These are phyloP conservation scores for Macrosoma leucophasiata DNA, from an alignment of 2,888 invertebrate species.

Conservation along the genomic window DNA sequence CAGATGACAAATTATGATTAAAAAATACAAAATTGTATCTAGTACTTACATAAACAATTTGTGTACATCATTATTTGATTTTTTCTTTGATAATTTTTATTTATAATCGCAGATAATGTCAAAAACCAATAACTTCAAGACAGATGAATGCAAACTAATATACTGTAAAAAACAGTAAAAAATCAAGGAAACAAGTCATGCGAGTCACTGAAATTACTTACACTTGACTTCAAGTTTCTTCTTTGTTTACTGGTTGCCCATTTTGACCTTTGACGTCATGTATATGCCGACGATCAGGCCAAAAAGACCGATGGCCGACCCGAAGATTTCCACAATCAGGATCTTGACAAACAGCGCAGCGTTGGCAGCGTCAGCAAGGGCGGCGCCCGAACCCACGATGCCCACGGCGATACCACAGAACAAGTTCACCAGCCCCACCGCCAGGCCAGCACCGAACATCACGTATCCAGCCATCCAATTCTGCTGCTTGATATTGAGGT, in stretches of 20 bases:
- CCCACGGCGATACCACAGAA: slow-evolving; percentile 97
- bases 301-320: slow-evolving; percentile 98
- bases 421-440: slow-evolving; percentile 96
- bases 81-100: too few species aligned
- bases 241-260: slow-evolving; percentile 79
- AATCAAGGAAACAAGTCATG: not conserved
- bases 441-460: slow-evolving; percentile 97
- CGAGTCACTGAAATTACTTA: slow-evolving; percentile 57
- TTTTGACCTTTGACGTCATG: slow-evolving; percentile 89
- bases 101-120: too few species aligned
- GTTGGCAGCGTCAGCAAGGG: slow-evolving; percentile 98
- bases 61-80: too few species aligned
- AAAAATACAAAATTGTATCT: too few species aligned
- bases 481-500: slow-evolving; percentile 62
- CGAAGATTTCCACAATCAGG: slow-evolving; percentile 99
- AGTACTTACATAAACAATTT: too few species aligned
- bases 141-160: too few species aligned
- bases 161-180: not conserved
- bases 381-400: slow-evolving; percentile 99
- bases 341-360: slow-evolving; percentile 97
- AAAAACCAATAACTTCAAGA: too few species aligned
- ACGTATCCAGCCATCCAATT: slow-evolving; percentile 93
- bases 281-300: slow-evolving; percentile 99
- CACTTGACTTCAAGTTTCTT: slow-evolving; percentile 58
- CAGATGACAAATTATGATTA: too few species aligned